Conservation (phyloP, 2,888 invertebrate species). For the Choristoneura rosaceana region DNA sequence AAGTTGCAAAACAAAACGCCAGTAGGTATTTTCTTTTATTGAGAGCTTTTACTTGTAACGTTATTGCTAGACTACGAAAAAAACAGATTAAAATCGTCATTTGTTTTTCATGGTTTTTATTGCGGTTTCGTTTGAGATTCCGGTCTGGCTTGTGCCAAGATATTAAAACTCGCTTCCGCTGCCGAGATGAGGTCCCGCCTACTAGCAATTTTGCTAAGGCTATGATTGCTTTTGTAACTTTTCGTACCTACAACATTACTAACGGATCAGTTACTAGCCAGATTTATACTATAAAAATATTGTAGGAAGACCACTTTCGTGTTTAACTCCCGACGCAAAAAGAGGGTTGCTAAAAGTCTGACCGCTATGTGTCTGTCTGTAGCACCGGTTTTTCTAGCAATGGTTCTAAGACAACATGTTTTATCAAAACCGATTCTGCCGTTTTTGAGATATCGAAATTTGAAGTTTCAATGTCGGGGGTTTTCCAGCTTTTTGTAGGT, state of each 20-base stretch:
- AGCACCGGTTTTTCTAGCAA: too few relatives aligned
- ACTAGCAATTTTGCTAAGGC: constrained; percentile 21
- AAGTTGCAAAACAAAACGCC: too few relatives aligned
- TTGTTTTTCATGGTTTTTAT: constrained; percentile 14
- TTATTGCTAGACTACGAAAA: background rate
- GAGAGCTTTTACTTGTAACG: background rate
- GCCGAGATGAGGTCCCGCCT: constrained; percentile 18
- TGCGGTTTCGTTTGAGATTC: constrained; percentile 3
- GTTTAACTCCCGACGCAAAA: too few relatives aligned
- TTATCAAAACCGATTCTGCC: too few relatives aligned
- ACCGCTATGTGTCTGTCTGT: too few relatives aligned
- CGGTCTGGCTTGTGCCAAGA: constrained; percentile 16
- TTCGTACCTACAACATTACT: constrained; percentile 11
- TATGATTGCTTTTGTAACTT: constrained; percentile 29
- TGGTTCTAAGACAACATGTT: too few relatives aligned
- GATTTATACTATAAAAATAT: background rate
- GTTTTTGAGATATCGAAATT: too few relatives aligned
- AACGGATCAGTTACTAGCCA: background rate
- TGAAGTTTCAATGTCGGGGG: too few relatives aligned
- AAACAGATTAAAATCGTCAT: constrained; percentile 1
- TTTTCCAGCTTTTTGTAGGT: too few relatives aligned
- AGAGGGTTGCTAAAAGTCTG: too few relatives aligned
- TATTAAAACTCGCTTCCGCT: constrained; percentile 17
- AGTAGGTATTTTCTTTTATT: background rate
- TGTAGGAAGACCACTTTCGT: background rate